Evolutionary conservation across 1,140 invertebrate genomes (phyloP), one percentile per base, ranked within the genome.

Genomic region (Atopsyche davidsoni): DNA sequence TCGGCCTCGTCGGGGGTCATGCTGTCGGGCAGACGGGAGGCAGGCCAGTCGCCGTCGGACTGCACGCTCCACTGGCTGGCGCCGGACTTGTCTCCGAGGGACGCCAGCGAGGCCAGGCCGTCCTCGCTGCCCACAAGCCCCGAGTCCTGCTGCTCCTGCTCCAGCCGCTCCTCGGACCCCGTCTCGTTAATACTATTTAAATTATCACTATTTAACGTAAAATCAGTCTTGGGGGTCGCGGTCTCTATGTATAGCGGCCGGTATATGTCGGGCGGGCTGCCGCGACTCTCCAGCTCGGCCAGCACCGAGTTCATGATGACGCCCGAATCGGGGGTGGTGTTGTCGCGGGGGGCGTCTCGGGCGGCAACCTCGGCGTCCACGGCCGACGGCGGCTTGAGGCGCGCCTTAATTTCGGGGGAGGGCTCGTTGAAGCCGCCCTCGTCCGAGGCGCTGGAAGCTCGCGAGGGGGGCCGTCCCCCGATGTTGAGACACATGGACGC

Each of bases 1-100:
- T 89, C 86, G n/a, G 85, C 85, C 64, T 89, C 87, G 59, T 85
- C 85, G n/a, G 84, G 79, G 32, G 86, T 89, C 84, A 88, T 89
- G 13, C 81, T 79, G 63, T 86, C 83, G 10, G 80, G 76, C 44
- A 68, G 66, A 54, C 69, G 69, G 54, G 50, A 59, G 24, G 36
- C 49, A 19, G 7, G 40, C 25, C 40, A 9, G 22, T 58, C 69
- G 18, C 59, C 62, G 50, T 73, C 72, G 21, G 70, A 72, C 46
- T 44, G 52, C 58, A 71, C 66, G 61, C 70, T 72, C 70, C 72
- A 74, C 69, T 74, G 72, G 62, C 70, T 74, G 57, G 66, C 70
- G 62, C 69, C 70, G 60, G 72, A 74, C 62, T 74, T 74, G 57
- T 74, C 70, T n/a, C n/a, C n/a, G 62, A 74, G 66, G 63, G 73